Evolutionary conservation across 2,888 invertebrate genomes (phyloP).

Genomic region (Iselma pallidipennis): DNA sequence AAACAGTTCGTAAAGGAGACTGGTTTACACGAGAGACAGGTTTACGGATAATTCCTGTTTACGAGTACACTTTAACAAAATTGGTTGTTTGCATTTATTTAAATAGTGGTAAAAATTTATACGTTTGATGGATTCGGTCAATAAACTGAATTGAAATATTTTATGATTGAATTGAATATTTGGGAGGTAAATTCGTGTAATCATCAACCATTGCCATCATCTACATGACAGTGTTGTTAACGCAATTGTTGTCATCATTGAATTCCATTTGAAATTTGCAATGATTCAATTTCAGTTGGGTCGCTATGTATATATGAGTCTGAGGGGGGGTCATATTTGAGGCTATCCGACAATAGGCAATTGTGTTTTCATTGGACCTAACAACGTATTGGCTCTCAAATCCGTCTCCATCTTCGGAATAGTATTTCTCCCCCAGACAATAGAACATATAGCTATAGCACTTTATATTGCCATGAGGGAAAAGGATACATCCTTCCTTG

Average conservation of each 20-base stretch:
- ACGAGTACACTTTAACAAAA: slow-evolving; percentile 20
- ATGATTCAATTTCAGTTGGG: not conserved
- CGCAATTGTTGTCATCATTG: not conserved
- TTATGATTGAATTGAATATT: no score
- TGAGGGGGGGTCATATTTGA: not conserved
- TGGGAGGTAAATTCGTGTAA: not conserved
- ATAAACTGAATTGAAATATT: no score
- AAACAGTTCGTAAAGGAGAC: slow-evolving; percentile 26
- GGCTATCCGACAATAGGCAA: slow-evolving; percentile 7
- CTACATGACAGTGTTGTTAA: no score
- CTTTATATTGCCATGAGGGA: slow-evolving; percentile 20
- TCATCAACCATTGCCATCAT: not conserved
- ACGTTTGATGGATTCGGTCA: not conserved
- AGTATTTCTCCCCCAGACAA: slow-evolving; percentile 5
- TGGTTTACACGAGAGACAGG: slow-evolving; percentile 19
- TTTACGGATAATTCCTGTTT: slow-evolving; percentile 29
- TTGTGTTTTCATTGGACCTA: slow-evolving; percentile 28
- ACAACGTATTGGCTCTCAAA: slow-evolving; percentile 25
- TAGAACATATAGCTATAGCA: slow-evolving; percentile 1
- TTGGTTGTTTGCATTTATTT: slow-evolving; percentile 23
- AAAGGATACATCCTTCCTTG: slow-evolving; percentile 1
- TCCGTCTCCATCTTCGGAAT: slow-evolving; percentile 10
- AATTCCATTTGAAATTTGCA: not conserved
- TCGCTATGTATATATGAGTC: not conserved
- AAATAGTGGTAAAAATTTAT: slow-evolving; percentile 14